Evolutionary conservation across 2,113 vertebrate genomes (phyloP).

Genomic region (Urocynchramus pylzowi): DNA sequence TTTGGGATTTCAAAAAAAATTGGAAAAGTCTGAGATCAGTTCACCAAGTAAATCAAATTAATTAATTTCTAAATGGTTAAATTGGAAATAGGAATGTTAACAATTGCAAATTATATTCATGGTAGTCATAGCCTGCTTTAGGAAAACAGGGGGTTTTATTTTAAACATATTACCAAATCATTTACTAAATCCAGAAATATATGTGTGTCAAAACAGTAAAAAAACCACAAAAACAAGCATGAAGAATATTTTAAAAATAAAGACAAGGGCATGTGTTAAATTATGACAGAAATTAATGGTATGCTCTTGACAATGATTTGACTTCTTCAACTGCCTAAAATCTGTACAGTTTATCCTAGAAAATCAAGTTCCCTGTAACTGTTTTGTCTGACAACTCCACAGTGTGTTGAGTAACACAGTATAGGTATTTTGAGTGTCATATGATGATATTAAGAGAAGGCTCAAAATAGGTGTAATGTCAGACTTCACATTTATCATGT

Average conservation of each 20-base stretch:
- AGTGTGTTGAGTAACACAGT: not conserved
- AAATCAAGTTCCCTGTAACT: not conserved
- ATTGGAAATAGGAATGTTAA: not conserved
- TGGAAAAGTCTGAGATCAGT: not conserved
- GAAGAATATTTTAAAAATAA: not conserved
- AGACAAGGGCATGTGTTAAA: not conserved
- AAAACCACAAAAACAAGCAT: rapidly evolving
- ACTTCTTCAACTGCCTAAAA: not conserved
- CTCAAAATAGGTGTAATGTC: not conserved
- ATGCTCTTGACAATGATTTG: not conserved
- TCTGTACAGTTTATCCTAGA: not conserved
- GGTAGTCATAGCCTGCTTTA: not conserved
- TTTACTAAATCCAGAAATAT: not conserved
- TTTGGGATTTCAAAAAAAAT: not conserved
- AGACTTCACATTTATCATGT: not conserved
- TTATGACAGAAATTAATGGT: not conserved
- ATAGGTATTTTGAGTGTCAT: not conserved
- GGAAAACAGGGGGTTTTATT: not conserved
- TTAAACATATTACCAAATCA: not conserved
- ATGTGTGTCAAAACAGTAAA: not conserved
- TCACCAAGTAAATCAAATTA: not conserved
- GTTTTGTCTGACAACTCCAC: not conserved
- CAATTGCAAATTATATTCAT: not conserved
- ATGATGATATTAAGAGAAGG: not conserved
- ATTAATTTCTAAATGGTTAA: not conserved